Evolutionary conservation across 2,888 invertebrate species (phyloP).

Genomic region (Myopa testacea): DNA sequence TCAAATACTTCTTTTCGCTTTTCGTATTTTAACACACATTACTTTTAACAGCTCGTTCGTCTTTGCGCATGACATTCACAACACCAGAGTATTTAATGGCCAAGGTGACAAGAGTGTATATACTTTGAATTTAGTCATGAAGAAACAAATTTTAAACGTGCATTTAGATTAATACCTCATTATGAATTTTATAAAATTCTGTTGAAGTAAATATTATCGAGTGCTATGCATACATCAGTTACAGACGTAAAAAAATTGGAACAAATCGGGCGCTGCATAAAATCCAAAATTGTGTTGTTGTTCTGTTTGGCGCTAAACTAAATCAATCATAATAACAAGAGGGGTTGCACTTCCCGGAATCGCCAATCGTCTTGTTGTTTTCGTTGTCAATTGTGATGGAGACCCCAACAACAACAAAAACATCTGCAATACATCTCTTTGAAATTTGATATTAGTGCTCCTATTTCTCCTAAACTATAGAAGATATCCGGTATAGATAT

Average conservation of each 20-base stretch:
- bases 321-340: too few species aligned
- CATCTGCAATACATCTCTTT: too few species aligned
- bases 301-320: not conserved
- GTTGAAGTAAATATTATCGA: not conserved
- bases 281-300: not conserved
- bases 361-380: too few species aligned
- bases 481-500: too few species aligned
- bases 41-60: conserved; percentile 11
- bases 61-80: conserved; percentile 27
- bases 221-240: not conserved
- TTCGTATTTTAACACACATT: conserved; percentile 24
- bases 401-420: too few species aligned
- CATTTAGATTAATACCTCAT: not conserved
- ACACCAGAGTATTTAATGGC: not conserved
- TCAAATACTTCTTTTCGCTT: not conserved
- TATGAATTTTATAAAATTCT: not conserved
- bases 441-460: too few species aligned
- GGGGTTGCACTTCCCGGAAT: too few species aligned
- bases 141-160: not conserved
- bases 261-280: not conserved
- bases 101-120: not conserved
- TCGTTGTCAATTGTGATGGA: too few species aligned
- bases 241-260: not conserved
- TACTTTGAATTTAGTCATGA: conserved; percentile 13
- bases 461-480: too few species aligned